Evolutionary conservation across 2,113 vertebrate genomes (phyloP), one percentile per base, ranked within the genome.

Genomic region (Lophura nycthemera): DNA sequence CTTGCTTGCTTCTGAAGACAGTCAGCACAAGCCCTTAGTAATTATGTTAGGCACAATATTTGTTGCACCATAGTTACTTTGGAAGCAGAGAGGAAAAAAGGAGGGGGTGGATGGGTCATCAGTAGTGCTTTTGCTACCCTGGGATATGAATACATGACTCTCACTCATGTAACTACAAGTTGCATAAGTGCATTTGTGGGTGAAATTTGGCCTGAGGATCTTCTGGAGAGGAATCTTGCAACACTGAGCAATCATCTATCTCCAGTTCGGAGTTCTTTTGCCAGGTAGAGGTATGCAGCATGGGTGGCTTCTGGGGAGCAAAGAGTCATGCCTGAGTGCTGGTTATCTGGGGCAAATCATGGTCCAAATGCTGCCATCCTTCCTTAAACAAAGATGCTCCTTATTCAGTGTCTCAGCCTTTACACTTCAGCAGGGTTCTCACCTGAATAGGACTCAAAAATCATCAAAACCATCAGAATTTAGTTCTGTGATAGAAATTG

Each of bases 191-290:
- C 36, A 57, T 84, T 91, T 94, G 85, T 61, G 90, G 80, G 47
- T 95, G 91, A 92, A 95, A 90, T 95, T 88, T 96, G 76, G 91
- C 95, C 95, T 9, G 65, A 88, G 83, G 90, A 69, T 74, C 79
- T 95, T 91, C 79, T 84, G 88, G 61, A 88, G 83, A 86, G 59
- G 69, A 89, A 65, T 94, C 79, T 90, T 92, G 91, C 24, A 24
- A 89, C 85, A 91, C 75, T 61, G 82, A 93, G 89, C 72, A 85
- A 64, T 92, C 74, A 4, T 77, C n/a, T 91, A 40, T 60, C 43
- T 92, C 92, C 52, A 83, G 25, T 77, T 70, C 89, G 67, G 76
- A 94, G 65, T 73, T 95, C 22, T 30, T 65, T 56, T 86, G 83
- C 75, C 83, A 85, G 59, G 22, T 71, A 30, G 42, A 93, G 38